These are phyloP conservation scores for Ciona savignyi DNA, from an alignment of 23 tunicate genomes.

Conservation along the genomic window DNA sequence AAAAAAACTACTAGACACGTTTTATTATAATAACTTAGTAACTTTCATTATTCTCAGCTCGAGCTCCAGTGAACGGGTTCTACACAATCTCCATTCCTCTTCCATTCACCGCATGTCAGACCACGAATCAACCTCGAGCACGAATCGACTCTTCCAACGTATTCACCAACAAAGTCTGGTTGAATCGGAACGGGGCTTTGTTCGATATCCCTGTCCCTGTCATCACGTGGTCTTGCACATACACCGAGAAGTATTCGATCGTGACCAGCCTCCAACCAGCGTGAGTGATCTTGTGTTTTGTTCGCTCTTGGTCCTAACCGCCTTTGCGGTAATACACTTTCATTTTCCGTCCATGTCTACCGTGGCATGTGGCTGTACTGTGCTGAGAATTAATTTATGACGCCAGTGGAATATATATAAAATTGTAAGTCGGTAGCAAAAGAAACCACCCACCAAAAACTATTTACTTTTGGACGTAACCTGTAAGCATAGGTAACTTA, in stretches of 20 bases:
- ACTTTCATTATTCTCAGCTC: not conserved
- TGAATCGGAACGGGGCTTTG: not conserved
- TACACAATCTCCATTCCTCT: slow-evolving; percentile 9
- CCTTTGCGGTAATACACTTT: too few relatives aligned
- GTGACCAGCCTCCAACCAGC: slow-evolving; percentile 13
- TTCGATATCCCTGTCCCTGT: slow-evolving; percentile 27
- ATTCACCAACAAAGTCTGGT: slow-evolving; percentile 1
- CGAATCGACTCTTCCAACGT: not conserved
- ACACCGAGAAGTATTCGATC: slow-evolving; percentile 16
- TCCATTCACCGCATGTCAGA: slow-evolving; percentile 11
- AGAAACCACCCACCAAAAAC: too few relatives aligned
- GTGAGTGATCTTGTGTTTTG: too few relatives aligned
- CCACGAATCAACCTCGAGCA: not conserved
- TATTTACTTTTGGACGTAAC: too few relatives aligned
- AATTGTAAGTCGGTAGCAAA: too few relatives aligned
- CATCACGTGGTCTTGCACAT: slow-evolving; percentile 6
- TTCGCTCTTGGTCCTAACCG: too few relatives aligned
- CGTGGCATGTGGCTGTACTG: too few relatives aligned
- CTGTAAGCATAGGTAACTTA: too few relatives aligned
- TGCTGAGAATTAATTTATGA: too few relatives aligned
- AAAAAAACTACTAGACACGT: too few relatives aligned
- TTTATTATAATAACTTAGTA: not conserved
- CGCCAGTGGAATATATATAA: too few relatives aligned
- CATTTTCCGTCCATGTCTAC: too few relatives aligned
- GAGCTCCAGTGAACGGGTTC: not conserved